A percentile compares a stretch with the other conserved stretches of the same genome.
Conservation (phyloP, 2,888 invertebrate genomes). For the Sipunculus nudus region DNA sequence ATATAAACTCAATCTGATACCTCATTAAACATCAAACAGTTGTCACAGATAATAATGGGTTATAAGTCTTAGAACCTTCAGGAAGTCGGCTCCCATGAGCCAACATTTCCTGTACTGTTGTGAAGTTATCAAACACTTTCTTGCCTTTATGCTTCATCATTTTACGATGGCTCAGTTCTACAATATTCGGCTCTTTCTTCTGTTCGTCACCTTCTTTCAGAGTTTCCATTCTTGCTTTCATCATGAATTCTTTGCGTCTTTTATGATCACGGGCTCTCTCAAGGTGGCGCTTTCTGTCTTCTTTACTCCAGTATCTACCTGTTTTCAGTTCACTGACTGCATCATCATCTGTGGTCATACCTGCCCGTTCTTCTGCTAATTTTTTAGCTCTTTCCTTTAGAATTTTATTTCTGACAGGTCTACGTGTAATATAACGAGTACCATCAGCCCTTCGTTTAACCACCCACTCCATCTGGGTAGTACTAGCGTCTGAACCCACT, state of each 20-base stretch:
- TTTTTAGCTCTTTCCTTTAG: constrained; percentile 76
- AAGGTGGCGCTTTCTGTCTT: constrained; percentile 79
- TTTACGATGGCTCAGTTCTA: constrained; percentile 70
- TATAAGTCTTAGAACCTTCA: constrained; percentile 58
- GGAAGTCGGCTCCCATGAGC: constrained; percentile 69
- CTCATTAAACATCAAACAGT: too few relatives aligned
- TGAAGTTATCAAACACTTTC: constrained; percentile 70
- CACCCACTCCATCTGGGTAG: constrained; percentile 72
- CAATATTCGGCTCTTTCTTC: constrained; percentile 65
- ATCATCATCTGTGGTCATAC: constrained; percentile 80
- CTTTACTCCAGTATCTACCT: constrained; percentile 81
- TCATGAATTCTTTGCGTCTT: constrained; percentile 64
- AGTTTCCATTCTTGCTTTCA: constrained; percentile 60
- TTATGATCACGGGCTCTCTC: constrained; percentile 76
- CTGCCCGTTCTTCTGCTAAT: constrained; percentile 75
- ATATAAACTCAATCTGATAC: too few relatives aligned
- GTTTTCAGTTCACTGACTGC: constrained; percentile 79
- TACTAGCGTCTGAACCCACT: not conserved
- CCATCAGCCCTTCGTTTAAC: constrained; percentile 82
- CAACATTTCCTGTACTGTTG: constrained; percentile 72
- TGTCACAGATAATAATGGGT: constrained; percentile 67
- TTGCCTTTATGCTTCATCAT: constrained; percentile 71
- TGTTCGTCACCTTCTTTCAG: constrained; percentile 63
- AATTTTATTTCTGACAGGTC: constrained; percentile 76
- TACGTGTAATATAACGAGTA: constrained; percentile 78